Conservation (phyloP, 2,888 invertebrate species). For the Chymomyza caudatula region DNA sequence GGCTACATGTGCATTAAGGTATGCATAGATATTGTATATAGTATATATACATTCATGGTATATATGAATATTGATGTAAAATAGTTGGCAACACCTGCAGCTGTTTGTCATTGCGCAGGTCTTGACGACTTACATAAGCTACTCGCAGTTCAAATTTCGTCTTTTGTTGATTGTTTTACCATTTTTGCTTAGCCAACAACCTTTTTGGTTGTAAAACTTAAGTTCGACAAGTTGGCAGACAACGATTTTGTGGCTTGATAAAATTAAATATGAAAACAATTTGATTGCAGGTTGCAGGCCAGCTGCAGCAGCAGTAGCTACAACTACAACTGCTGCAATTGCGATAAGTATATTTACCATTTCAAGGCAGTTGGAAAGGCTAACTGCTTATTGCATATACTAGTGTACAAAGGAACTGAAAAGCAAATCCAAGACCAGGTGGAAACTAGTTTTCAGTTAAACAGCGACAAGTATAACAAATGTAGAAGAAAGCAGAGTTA, state of each 20-base stretch:
- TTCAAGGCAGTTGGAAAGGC: slow-evolving; percentile 9
- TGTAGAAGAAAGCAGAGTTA: not conserved
- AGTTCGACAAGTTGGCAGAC: not conserved
- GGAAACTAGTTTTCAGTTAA: not conserved
- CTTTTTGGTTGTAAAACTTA: not conserved
- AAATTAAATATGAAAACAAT: not conserved
- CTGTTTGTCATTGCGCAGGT: not conserved
- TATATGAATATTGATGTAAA: not conserved
- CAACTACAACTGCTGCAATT: slow-evolving; percentile 1
- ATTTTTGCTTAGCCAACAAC: not conserved
- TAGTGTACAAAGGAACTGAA: not conserved
- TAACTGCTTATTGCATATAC: slow-evolving; percentile 1
- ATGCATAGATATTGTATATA: not conserved
- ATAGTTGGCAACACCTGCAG: not conserved
- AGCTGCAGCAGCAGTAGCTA: not conserved
- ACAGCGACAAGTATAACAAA: not conserved
- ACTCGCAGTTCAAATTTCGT: not conserved
- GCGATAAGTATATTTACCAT: not conserved
- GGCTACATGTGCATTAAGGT: not conserved
- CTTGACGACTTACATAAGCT: not conserved
- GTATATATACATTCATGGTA: not conserved
- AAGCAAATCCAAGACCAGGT: not conserved
- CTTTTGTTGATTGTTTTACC: slow-evolving; percentile 5
- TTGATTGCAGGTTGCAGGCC: not conserved
- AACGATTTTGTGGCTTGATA: not conserved